phyloP scores from a whole-genome alignment of 2,113 vertebrate species.

The Sceloporus tristichus region DNA sequence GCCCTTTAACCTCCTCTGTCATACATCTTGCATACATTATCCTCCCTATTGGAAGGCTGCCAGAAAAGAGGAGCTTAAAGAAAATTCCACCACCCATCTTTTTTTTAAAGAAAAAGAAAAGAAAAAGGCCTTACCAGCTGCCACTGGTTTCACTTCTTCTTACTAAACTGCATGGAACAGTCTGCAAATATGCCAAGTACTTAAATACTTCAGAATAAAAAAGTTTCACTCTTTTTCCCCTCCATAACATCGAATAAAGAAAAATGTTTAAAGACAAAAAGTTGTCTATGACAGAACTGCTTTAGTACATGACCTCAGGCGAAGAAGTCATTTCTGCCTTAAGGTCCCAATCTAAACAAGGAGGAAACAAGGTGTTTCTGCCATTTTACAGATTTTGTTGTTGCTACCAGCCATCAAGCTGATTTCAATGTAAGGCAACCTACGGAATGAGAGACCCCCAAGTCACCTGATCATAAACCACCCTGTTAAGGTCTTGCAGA shows the following conservation, averaged over 20 bases:
- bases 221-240: not conserved
- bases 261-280: not conserved
- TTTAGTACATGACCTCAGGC: not conserved
- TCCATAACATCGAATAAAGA: not conserved
- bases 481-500: too few relatives aligned
- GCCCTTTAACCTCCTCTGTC: not conserved
- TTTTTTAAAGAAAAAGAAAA: not conserved
- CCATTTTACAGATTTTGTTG: not conserved
- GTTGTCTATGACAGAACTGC: not conserved
- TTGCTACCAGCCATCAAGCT: too few relatives aligned
- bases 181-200: not conserved
- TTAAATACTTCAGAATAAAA: not conserved
- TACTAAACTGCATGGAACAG: not conserved
- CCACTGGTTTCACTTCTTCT: too few relatives aligned
- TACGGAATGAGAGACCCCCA: too few relatives aligned
- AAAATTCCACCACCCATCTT: not conserved
- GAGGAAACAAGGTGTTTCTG: slow-evolving; percentile 36
- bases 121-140: not conserved
- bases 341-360: slow-evolving; percentile 15
- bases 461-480: too few relatives aligned
- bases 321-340: not conserved
- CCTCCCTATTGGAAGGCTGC: not conserved
- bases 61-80: not conserved
- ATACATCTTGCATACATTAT: not conserved
- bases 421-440: too few relatives aligned